Percentiles rank a stretch among this genome's conserved stretches.
These are phyloP conservation scores for Noctua fimbriata DNA, from an alignment of 2,888 invertebrate genomes.

Conservation along the genomic window DNA sequence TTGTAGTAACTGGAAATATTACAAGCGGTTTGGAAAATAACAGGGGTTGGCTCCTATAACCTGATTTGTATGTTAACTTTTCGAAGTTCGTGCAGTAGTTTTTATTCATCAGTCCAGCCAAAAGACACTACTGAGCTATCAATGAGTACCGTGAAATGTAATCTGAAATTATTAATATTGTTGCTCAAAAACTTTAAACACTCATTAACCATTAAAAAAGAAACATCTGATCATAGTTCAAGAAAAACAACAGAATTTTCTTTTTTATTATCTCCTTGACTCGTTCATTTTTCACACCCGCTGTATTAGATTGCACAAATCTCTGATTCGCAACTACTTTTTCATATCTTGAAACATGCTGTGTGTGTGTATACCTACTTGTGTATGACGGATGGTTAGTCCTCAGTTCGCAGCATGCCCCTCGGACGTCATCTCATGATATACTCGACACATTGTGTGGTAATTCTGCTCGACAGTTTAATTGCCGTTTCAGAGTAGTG, in stretches of 20 bases:
- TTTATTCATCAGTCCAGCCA: neutral
- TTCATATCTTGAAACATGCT: slow-evolving; percentile 63
- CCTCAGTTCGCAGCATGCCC: slow-evolving; percentile 75
- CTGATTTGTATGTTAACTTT: slow-evolving; percentile 2
- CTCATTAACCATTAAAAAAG: neutral
- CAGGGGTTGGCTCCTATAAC: neutral
- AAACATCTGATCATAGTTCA: neutral
- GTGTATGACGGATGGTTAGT: slow-evolving; percentile 82
- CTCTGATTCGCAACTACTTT: neutral
- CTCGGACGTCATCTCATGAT: slow-evolving; percentile 86
- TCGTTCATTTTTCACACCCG: neutral
- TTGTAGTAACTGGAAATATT: slow-evolving; percentile 58
- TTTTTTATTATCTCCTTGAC: neutral
- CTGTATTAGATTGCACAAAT: neutral
- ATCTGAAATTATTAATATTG: neutral
- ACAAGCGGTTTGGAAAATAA: slow-evolving; percentile 42
- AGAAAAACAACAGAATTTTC: neutral
- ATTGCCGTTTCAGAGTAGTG: slow-evolving; percentile 87
- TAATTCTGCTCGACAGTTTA: slow-evolving; percentile 86
- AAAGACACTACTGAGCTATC: no score
- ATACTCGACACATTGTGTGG: slow-evolving; percentile 89
- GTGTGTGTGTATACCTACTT: slow-evolving; percentile 70
- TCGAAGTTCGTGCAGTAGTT: neutral
- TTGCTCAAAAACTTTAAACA: neutral
- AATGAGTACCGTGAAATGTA: neutral